A percentile compares a stretch with the other conserved stretches of the same genome.
Evolutionary conservation across 2,888 invertebrate species (phyloP).

Genomic region (Clitarchus hookeri): DNA sequence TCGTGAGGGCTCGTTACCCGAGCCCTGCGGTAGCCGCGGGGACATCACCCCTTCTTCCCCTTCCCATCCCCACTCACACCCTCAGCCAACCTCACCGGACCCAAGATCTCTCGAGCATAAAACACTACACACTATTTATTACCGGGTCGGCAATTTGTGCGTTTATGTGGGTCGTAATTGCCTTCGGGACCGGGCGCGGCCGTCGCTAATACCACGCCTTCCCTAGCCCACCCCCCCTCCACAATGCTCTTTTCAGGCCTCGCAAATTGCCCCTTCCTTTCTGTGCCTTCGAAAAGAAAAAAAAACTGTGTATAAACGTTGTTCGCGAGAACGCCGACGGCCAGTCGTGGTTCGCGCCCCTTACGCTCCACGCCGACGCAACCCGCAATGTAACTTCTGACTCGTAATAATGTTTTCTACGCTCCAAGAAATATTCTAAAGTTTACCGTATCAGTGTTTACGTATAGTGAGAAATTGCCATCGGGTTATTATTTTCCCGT

Average conservation of each 20-base stretch:
- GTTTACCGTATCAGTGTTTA: no score
- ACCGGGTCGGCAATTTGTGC: slow-evolving; percentile 31
- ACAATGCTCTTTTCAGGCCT: neutral
- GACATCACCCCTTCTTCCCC: neutral
- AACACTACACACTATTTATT: slow-evolving; percentile 31
- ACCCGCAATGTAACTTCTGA: no score
- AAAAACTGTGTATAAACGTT: neutral
- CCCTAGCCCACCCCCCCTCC: neutral
- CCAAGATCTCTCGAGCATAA: neutral
- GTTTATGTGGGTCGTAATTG: slow-evolving; percentile 29
- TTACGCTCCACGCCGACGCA: neutral
- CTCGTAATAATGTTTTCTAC: no score
- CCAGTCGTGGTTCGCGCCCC: neutral
- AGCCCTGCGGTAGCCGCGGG: neutral
- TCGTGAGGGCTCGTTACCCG: neutral
- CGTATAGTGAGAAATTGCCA: no score
- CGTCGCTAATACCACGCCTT: neutral
- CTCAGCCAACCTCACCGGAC: neutral
- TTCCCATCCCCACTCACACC: neutral
- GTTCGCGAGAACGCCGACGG: neutral
- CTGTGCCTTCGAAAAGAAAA: neutral
- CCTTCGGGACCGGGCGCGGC: neutral
- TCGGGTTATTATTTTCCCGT: no score
- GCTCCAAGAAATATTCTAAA: no score
- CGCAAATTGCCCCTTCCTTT: neutral